phyloP scores from a whole-genome alignment of 92 coral and sea anemone species.

The Zoanthus solanderi region DNA sequence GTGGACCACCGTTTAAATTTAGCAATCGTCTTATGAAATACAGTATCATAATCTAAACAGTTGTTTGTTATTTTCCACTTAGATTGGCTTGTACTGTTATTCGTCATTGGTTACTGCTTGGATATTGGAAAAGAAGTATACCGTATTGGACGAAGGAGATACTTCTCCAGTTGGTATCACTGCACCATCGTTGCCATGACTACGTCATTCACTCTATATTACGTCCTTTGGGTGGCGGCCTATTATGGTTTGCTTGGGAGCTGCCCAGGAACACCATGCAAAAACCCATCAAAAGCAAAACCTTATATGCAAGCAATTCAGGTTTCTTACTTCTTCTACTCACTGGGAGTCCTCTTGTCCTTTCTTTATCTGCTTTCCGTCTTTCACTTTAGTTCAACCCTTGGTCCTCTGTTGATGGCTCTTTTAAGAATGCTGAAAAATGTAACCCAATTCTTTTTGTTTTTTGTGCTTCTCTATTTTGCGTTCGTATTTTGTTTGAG shows the following conservation, averaged over 20 bases:
- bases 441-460: constrained; percentile 40
- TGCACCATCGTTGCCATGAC: constrained; percentile 20
- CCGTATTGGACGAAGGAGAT: constrained; percentile 32
- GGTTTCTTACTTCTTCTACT: constrained; percentile 37
- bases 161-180: constrained; percentile 48
- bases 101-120: constrained; percentile 36
- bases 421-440: constrained; percentile 49
- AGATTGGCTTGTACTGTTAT: constrained; percentile 49
- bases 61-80: not conserved
- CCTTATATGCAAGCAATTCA: not conserved
- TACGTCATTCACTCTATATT: constrained; percentile 37
- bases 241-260: not conserved
- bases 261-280: constrained; percentile 4
- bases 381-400: constrained; percentile 21
- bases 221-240: constrained; percentile 38
- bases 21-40: too few relatives aligned
- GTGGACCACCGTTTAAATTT: too few relatives aligned
- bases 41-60: too few relatives aligned
- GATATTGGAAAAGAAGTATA: constrained; percentile 49
- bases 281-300: not conserved
- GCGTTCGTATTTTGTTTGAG: constrained; percentile 58
- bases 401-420: constrained; percentile 58
- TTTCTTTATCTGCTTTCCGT: constrained; percentile 44
- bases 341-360: constrained; percentile 45
- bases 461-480: constrained; percentile 41